Percentiles rank a stretch among this genome's conserved stretches.
These are phyloP conservation scores for Otolemur garnettii DNA, from an alignment of 2,113 vertebrate genomes.

Conservation along the genomic window DNA sequence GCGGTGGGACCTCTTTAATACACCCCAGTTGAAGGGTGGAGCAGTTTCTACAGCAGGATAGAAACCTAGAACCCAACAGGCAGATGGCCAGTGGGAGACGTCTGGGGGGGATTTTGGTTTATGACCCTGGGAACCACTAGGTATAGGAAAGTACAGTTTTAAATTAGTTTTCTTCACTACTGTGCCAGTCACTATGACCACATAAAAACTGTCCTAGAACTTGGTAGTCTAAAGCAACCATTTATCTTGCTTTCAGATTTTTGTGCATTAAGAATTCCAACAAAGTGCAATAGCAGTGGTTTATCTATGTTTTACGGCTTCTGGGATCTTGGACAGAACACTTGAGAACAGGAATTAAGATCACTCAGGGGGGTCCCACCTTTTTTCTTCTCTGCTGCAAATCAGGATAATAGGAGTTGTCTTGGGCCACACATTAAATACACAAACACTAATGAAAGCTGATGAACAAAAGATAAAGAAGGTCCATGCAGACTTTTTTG, in stretches of 20 bases:
- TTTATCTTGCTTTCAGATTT: slow-evolving; percentile 19
- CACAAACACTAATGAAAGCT: too few species aligned
- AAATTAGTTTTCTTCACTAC: slow-evolving; percentile 16
- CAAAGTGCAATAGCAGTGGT: not conserved
- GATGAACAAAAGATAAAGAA: too few species aligned
- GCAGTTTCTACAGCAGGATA: not conserved
- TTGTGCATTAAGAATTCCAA: not conserved
- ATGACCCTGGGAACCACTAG: not conserved
- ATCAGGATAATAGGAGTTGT: too few species aligned
- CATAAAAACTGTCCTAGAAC: not conserved
- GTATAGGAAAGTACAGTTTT: not conserved
- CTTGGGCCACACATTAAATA: too few species aligned
- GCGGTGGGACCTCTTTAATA: not conserved
- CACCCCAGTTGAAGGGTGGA: not conserved
- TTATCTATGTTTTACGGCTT: not conserved
- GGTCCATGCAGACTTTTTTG: too few species aligned
- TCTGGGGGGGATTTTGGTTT: not conserved
- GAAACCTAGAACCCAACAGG: not conserved
- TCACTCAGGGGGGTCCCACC: not conserved
- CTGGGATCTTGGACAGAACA: not conserved
- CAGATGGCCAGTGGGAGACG: not conserved
- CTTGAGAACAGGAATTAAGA: not conserved
- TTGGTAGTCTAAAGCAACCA: not conserved
- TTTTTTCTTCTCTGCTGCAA: too few species aligned
- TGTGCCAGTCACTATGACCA: not conserved